phyloP scores from a whole-genome alignment of 2,797 vertebrate genomes.

The Pseudopleuronectes americanus region DNA sequence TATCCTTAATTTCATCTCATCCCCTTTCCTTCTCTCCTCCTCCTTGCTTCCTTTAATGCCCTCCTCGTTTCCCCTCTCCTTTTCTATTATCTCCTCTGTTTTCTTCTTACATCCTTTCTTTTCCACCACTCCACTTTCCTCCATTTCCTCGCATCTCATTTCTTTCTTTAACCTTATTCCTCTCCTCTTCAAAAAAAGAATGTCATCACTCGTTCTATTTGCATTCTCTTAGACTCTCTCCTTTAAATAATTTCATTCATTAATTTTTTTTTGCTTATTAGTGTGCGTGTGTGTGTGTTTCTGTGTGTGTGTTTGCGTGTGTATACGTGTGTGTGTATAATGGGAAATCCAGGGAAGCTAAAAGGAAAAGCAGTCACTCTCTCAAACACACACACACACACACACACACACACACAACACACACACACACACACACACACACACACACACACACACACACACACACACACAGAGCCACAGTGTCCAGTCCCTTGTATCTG shows the following conservation, averaged over 20 bases:
- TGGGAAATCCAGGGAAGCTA: constrained; percentile 10
- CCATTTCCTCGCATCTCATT: not conserved
- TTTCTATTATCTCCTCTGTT: no score
- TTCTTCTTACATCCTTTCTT: not conserved
- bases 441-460: constrained; percentile 1
- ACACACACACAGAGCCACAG: constrained; percentile 13
- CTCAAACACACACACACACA: not conserved
- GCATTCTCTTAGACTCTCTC: not conserved
- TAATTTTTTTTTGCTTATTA: not conserved
- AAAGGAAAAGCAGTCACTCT: constrained; percentile 22
- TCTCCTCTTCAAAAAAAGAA: not conserved
- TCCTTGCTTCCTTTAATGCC: not conserved
- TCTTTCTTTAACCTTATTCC: not conserved
- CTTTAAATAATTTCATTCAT: not conserved
- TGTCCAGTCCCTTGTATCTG: constrained; percentile 40
- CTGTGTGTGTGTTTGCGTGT: no score
- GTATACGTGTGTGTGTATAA: not conserved
- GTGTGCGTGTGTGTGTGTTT: not conserved
- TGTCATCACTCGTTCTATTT: not conserved
- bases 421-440: not conserved
- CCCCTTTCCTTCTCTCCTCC: no score
- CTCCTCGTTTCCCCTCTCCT: no score
- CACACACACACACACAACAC: no score
- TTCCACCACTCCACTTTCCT: not conserved
- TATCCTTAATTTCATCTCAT: no score